Evolutionary conservation across 2,797 vertebrate species (phyloP).

Genomic region (Scleropages formosus): DNA sequence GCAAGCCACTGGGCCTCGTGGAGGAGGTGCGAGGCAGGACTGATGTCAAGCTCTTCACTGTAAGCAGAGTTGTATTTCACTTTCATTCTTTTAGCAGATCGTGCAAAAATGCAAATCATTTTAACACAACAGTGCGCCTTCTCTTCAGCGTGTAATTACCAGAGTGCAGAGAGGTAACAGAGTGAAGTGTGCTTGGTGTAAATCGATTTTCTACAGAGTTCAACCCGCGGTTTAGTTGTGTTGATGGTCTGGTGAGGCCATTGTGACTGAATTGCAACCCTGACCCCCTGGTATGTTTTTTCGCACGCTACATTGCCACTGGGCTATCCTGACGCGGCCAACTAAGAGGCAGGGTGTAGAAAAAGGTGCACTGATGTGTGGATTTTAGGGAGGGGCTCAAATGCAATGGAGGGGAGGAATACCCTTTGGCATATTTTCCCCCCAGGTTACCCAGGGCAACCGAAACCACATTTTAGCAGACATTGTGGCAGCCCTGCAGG

Average conservation of each 20-base stretch:
- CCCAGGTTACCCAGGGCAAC: conserved; percentile 87
- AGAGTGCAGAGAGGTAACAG: too few relatives aligned
- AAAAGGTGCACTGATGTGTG: neutral
- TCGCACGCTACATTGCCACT: too few relatives aligned
- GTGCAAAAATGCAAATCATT: too few relatives aligned
- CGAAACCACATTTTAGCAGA: conserved; percentile 76
- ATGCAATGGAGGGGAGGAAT: neutral
- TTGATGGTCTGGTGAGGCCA: too few relatives aligned
- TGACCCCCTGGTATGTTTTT: too few relatives aligned
- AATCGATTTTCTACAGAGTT: too few relatives aligned
- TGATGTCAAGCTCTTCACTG: conserved; percentile 83
- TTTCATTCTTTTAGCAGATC: neutral
- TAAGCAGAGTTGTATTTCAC: conserved; percentile 64
- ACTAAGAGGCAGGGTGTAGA: neutral
- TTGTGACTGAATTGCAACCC: too few relatives aligned
- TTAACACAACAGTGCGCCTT: too few relatives aligned
- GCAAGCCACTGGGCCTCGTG: conserved; percentile 81
- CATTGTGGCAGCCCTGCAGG: conserved; percentile 72
- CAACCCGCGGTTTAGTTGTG: too few relatives aligned
- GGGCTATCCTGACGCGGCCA: too few relatives aligned
- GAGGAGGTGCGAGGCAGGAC: conserved; percentile 83
- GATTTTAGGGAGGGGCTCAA: neutral
- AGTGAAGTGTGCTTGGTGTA: too few relatives aligned
- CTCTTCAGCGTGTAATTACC: too few relatives aligned
- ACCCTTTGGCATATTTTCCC: conserved; percentile 5